Conservation (phyloP, 2,797 vertebrate genomes). For the Lycodopsis pacificus region DNA sequence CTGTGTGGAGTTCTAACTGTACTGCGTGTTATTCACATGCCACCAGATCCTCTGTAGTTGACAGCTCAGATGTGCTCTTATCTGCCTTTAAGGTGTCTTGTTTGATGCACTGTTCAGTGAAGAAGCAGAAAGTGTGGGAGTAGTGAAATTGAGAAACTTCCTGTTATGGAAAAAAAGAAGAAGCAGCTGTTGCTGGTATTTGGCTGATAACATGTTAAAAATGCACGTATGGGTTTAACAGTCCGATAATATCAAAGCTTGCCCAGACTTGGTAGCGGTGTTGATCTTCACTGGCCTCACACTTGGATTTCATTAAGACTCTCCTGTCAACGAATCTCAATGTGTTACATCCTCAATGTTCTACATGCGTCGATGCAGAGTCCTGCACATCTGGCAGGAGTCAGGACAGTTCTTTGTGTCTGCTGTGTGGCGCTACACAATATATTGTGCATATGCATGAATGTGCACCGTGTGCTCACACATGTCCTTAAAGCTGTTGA, state of each 20-base stretch:
- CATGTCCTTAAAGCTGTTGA: constrained; percentile 27
- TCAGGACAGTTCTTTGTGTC: background rate
- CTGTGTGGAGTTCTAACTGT: constrained; percentile 49
- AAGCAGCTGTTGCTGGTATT: background rate
- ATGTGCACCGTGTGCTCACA: constrained; percentile 10
- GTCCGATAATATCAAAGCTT: background rate
- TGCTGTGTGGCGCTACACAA: background rate
- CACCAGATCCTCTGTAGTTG: background rate
- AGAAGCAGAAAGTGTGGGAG: constrained; percentile 25
- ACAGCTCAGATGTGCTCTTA: constrained; percentile 6
- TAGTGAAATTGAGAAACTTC: constrained; percentile 35
- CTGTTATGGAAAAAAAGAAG: constrained; percentile 2
- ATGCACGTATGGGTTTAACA: constrained; percentile 5
- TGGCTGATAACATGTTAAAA: background rate
- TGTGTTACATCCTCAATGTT: background rate
- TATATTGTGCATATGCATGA: background rate
- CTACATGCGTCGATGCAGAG: background rate
- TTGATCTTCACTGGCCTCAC: background rate
- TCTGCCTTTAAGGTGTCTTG: background rate
- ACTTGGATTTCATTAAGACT: background rate
- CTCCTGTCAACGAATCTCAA: background rate
- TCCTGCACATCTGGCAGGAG: background rate
- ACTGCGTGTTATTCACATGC: constrained; percentile 39
- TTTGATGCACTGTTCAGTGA: background rate
- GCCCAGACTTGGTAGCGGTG: background rate